Evolutionary conservation across 1,140 invertebrate genomes (phyloP), one percentile per base, ranked within the genome.

Genomic region (Drosophila navojoa): DNA sequence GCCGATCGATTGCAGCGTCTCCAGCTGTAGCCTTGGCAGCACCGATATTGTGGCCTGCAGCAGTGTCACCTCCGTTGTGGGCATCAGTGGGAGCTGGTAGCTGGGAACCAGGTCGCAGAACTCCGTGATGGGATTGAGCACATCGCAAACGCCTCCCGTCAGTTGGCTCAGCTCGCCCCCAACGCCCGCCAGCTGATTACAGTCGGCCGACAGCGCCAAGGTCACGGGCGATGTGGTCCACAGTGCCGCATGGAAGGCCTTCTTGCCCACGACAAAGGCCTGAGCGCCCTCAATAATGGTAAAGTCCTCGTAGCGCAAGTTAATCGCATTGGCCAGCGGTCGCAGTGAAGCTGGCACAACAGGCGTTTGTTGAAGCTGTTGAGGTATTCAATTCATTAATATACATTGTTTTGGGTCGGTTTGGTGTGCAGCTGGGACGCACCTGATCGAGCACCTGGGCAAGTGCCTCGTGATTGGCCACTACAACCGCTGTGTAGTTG

Each of bases 381-480:
- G 81, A 62, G 45, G 11, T 16, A n/a, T 9, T 27, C 0, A n/a
- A 10, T 38, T 58, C 16, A 1, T 27, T 9, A n/a, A 19, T 11
- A 32, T 1, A 5, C 6, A 7, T 3, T 32, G 27, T 62, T 1
- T 4, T 27, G 32, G n/a, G 6, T 19, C 0, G 22, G 19, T 11
- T 11, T 25, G 19, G 1, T 1, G 11, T 10, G 10, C 9, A 40
- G 27, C n/a, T 16, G 61, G 7, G 1, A n/a, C 72, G 91, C 94
- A 96, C 96, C 93, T 96, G 96, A 91, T 97, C 96, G 50, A 97
- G 93, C 80, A 97, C 94, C 92, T 97, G 96, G 32, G 96, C 95
- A 0, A 97, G 93, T 3, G 97, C 96, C 92, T 97, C 96, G 85
- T 97, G 96, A 93, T 97, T 97, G 38, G 96, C 96, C n/a, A 96